Evolutionary conservation across 1,140 invertebrate genomes (phyloP), one percentile per base, ranked within the genome.

Genomic region (Drosophila lacteicornis): DNA sequence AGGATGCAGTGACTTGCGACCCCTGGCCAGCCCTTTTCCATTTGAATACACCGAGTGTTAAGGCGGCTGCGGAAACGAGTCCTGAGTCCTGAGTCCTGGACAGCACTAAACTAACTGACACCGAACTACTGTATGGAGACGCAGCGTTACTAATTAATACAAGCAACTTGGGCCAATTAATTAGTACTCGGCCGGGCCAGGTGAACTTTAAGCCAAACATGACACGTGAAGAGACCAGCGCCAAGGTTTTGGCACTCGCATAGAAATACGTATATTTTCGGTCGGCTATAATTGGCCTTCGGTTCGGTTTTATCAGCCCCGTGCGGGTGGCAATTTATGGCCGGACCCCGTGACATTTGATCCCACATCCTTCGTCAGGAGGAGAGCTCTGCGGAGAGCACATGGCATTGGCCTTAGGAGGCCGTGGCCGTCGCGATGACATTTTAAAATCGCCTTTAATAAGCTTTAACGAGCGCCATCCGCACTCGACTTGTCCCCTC

Each of bases 371-470:
- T 83, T 87, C 78, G 80, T 87, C 84, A 87, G 36, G 27, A 11
- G 11, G 2, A 5, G 27, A 25, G 15, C 15, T 42, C 12, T 6
- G 6, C 13, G 43, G 27, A 33, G 27, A 15, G 66, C 77, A 25
- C 40, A 38, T 53, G 58, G 42, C 47, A 38, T 19, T 27, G 33
- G 19, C 53, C 25, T 22, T 40, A 33, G 50, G 38, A 40, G 83
- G 77, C 81, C 55, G 67, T 80, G 80, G 36, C 50, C 9, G 22
- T 30, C 15, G 58, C 58, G 67, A 49, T 83, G 83, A 68, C 73
- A 88, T 77, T 87, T 88, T 87, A 87, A 87, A 88, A 73, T 83
- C 66, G 59, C 60, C 82, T 83, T 86, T 82, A 77, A 86, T 82
- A 69, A 60, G 80, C 74, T 70, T 88, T 87, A 87, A 87, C 84